A percentile compares a stretch with the other conserved stretches of the same genome.
Conservation (phyloP, 2,113 vertebrate species). For the Boulengeromyrus knoepffleri region DNA sequence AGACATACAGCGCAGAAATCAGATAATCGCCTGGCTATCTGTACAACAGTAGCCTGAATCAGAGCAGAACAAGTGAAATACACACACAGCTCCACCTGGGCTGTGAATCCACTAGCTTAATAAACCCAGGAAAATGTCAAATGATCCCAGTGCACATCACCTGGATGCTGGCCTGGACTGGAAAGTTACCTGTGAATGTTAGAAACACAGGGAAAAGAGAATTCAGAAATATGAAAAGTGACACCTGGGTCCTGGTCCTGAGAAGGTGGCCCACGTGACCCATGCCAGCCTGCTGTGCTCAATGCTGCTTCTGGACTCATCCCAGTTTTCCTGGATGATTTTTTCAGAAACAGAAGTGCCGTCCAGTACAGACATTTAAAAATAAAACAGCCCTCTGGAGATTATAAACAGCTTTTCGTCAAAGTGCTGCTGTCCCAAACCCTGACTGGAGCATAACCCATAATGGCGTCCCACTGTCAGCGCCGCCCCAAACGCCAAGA, state of each 20-base stretch:
- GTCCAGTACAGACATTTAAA: neutral
- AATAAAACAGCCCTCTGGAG: neutral
- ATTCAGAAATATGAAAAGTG: neutral
- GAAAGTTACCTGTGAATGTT: neutral
- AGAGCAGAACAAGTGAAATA: neutral
- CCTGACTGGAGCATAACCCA: neutral
- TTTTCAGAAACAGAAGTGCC: neutral
- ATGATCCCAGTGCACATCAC: neutral
- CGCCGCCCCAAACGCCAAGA: no score
- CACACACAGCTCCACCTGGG: neutral
- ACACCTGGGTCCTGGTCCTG: neutral
- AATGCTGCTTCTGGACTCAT: neutral
- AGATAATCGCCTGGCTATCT: neutral
- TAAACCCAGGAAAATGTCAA: neutral
- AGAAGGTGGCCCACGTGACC: neutral
- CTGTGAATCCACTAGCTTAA: neutral
- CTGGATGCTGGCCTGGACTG: neutral
- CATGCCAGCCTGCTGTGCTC: neutral
- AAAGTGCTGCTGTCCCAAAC: neutral
- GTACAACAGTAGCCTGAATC: neutral
- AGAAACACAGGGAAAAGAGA: no score
- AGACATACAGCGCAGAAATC: neutral
- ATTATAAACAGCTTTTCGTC: neutral
- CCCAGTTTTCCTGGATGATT: neutral
- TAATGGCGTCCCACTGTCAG: neutral